Conservation (phyloP, 2,888 invertebrate genomes). For the Himalopsyche japonica region DNA sequence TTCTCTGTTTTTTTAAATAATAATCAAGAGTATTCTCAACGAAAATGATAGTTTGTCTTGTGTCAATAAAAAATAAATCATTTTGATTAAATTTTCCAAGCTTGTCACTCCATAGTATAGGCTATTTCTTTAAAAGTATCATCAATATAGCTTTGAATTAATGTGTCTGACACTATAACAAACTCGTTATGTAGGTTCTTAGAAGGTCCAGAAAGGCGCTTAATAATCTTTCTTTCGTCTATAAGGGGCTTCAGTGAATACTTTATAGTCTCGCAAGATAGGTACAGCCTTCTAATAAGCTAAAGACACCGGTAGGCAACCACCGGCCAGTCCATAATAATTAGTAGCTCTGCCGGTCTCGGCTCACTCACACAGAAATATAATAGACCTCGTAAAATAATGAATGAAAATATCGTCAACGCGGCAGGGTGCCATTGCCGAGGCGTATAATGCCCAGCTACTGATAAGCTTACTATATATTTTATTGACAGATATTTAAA, state of each 20-base stretch:
- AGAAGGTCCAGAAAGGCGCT: not conserved
- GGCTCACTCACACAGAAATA: not conserved
- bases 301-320: not conserved
- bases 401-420: not conserved
- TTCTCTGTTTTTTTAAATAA: no score
- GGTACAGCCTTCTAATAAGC: not conserved
- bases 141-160: not conserved
- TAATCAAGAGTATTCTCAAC: no score
- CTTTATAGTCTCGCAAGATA: not conserved
- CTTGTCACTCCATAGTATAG: no score
- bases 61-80: no score
- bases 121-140: not conserved
- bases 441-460: not conserved
- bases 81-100: no score
- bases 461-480: not conserved
- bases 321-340: not conserved
- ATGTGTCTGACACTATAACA: not conserved
- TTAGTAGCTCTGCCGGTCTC: not conserved
- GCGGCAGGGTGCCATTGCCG: not conserved
- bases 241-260: not conserved
- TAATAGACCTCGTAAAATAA: not conserved
- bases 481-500: not conserved
- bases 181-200: not conserved
- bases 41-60: no score
- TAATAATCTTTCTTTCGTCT: not conserved